Evolutionary conservation across 1,140 invertebrate genomes (phyloP).

Genomic region (Drosophila jambulina): DNA sequence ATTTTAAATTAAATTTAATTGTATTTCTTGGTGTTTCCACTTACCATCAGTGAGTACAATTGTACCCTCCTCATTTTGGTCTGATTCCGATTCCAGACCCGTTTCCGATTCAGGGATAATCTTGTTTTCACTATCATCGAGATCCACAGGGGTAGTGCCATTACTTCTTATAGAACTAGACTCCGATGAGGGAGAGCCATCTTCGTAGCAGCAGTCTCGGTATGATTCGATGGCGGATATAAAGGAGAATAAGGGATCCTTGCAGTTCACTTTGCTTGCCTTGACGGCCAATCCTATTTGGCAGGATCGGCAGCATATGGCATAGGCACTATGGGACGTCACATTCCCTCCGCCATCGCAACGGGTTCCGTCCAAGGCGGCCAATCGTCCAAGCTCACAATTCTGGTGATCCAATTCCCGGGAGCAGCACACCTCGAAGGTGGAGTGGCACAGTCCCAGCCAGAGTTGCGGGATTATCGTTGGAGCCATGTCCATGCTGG

Average conservation of each 20-base stretch:
- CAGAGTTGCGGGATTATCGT: constrained; percentile 65
- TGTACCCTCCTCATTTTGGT: constrained; percentile 46
- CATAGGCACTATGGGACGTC: constrained; percentile 40
- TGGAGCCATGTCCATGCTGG: constrained; percentile 46
- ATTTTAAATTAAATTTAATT: background rate
- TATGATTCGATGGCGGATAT: constrained; percentile 74
- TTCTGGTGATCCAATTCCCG: constrained; percentile 57
- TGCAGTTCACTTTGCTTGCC: constrained; percentile 72
- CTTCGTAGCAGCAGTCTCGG: constrained; percentile 65
- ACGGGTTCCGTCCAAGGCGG: constrained; percentile 65
- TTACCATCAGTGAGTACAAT: constrained; percentile 61
- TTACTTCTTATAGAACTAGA: constrained; percentile 10
- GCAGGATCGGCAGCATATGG: constrained; percentile 76
- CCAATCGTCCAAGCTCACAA: constrained; percentile 70
- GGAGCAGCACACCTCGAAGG: constrained; percentile 78
- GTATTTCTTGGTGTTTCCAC: background rate
- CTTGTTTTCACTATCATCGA: constrained; percentile 12
- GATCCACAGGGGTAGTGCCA: background rate
- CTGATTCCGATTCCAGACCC: background rate
- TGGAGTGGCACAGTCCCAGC: constrained; percentile 76
- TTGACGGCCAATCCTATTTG: constrained; percentile 81
- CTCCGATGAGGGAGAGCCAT: constrained; percentile 1
- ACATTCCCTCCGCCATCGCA: constrained; percentile 50
- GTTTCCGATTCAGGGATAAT: background rate
- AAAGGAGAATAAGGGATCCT: constrained; percentile 65